Evolutionary conservation across 1,140 invertebrate genomes (phyloP).

Genomic region (Aphelinus certus): DNA sequence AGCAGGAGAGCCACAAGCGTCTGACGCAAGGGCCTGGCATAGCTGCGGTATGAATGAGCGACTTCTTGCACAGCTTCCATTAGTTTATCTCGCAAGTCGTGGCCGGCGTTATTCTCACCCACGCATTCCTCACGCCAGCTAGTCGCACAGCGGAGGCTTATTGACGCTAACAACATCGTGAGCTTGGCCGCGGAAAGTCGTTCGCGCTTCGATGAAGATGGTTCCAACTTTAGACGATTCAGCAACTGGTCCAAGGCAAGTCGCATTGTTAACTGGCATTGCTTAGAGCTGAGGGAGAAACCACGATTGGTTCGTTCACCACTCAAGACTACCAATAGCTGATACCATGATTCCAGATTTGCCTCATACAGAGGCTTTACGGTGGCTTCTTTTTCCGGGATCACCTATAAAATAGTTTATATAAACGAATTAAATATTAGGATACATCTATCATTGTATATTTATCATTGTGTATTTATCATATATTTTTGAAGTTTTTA

Average conservation of each 20-base stretch:
- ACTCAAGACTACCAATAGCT: conserved; percentile 60
- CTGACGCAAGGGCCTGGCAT: conserved; percentile 54
- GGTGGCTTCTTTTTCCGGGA: conserved; percentile 42
- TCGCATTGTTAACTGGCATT: conserved; percentile 53
- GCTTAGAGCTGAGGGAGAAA: conserved; percentile 47
- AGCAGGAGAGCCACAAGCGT: conserved; percentile 57
- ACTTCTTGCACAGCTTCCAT: conserved; percentile 58
- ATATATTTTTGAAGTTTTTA: no score
- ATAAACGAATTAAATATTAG: background rate
- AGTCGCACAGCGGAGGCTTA: conserved; percentile 58
- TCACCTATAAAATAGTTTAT: conserved; percentile 8
- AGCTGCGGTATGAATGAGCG: conserved; percentile 54
- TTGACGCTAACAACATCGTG: conserved; percentile 56
- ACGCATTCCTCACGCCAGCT: conserved; percentile 56
- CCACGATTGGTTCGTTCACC: conserved; percentile 55
- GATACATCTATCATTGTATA: background rate
- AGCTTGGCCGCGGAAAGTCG: conserved; percentile 45
- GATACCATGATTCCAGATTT: conserved; percentile 63
- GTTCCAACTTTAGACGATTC: conserved; percentile 50
- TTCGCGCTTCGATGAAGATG: conserved; percentile 39
- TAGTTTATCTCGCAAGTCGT: conserved; percentile 51
- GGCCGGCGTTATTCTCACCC: conserved; percentile 36
- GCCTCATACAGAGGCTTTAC: conserved; percentile 54
- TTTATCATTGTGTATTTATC: background rate
- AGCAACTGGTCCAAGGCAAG: conserved; percentile 54